Evolutionary conservation across 2,113 vertebrate species (phyloP), one percentile per base, ranked within the genome.

Genomic region (Conger conger): DNA sequence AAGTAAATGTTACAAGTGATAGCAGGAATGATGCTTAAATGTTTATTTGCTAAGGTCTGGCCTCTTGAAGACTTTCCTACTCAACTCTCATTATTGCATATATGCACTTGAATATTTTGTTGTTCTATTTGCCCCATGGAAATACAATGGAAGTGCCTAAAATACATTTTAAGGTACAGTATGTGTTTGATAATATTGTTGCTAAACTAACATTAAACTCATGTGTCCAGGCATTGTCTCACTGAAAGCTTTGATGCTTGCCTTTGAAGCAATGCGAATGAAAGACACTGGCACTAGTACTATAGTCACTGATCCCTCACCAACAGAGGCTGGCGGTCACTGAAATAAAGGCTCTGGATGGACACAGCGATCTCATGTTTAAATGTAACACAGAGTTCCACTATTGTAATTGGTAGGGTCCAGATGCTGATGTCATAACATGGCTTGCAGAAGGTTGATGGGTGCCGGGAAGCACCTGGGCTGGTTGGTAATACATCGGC

Each of bases 381-480:
- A 42, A 27, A 38, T 35, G 20, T 57, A 76, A 54, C 53, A 35
- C 42, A 35, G 35, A 30, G n/a, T 33, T 54, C 53, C 42, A 27
- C n/a, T 37, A 54, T 9, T 27, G 35, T n/a, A 30, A 37, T 53
- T 40, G 86, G 83, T 30, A 81, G 76, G 82, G 77, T n/a, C 73
- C 77, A 68, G 81, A 38, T 40, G 40, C 79, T 79, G 79, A 87
- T 86, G 80, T 86, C 81, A 54, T 60, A 89, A 73, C 57, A 81
- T 60, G 60, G 68, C 76, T 86, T 86, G 80, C 27, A 63, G 36
- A 23, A 78, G 54, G 57, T 73, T 77, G 81, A 87, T 79, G 37
- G 63, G 81, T 27, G 37, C 23, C 76, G 60, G 79, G 57, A 82
- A 86, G 77, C 83, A 77, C 73, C 40, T 68, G 84, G 73, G 20